Conservation (phyloP, 2,888 invertebrate genomes). For the Xylota segnis region DNA sequence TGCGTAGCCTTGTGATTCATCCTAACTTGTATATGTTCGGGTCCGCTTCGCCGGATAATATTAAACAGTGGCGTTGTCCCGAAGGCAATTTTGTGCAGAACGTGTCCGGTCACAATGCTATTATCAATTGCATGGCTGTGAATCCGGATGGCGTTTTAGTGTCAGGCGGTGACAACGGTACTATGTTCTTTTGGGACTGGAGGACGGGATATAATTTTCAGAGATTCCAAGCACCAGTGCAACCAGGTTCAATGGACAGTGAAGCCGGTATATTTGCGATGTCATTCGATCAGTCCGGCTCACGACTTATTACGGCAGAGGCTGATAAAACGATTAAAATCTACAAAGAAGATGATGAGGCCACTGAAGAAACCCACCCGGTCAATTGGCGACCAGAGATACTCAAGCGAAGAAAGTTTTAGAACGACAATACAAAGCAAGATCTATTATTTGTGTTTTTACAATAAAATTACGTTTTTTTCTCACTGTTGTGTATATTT, state of each 20-base stretch:
- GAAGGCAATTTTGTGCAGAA: conserved; percentile 99
- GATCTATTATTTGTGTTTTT: not conserved
- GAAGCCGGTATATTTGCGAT: conserved; percentile 99
- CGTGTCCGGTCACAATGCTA: conserved; percentile 97
- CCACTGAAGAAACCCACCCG: conserved; percentile 98
- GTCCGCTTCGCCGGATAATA: conserved; percentile 98
- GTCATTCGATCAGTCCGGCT: conserved; percentile 97
- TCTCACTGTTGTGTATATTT: not conserved
- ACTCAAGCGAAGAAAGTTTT: conserved; percentile 95
- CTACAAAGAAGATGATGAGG: conserved; percentile 98
- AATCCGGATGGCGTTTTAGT: conserved; percentile 98
- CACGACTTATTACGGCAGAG: conserved; percentile 97
- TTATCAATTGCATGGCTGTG: conserved; percentile 97
- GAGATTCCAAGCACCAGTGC: conserved; percentile 94
- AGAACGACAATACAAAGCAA: conserved; percentile 80
- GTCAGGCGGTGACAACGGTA: conserved; percentile 99
- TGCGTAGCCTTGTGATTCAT: conserved; percentile 91
- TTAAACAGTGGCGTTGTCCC: conserved; percentile 99
- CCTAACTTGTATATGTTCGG: conserved; percentile 96
- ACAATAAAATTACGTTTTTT: not conserved
- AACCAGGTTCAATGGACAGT: conserved; percentile 99
- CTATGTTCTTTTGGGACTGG: conserved; percentile 99
- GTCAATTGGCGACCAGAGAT: conserved; percentile 99
- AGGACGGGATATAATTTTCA: conserved; percentile 99
- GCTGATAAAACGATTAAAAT: conserved; percentile 99